Conservation (phyloP, 2,888 invertebrate species). For the Argyresthia albistria region DNA sequence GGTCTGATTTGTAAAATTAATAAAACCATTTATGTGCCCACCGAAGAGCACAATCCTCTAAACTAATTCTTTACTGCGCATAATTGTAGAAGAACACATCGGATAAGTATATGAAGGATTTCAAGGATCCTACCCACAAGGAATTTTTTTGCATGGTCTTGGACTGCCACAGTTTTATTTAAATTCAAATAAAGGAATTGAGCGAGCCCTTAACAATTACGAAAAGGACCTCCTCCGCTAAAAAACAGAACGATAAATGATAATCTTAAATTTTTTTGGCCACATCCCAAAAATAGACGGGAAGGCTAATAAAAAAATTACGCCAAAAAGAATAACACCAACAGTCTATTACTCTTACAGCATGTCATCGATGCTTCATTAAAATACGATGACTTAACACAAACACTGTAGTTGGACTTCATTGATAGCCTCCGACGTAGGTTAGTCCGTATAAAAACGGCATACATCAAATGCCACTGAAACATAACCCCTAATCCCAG, state of each 20-base stretch:
- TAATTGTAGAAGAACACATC: too few relatives aligned
- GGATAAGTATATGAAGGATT: too few relatives aligned
- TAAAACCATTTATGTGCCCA: too few relatives aligned
- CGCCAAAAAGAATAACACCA: slow-evolving; percentile 67
- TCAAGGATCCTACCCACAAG: too few relatives aligned
- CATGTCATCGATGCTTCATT: slow-evolving; percentile 72
- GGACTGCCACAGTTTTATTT: too few relatives aligned
- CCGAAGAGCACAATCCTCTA: too few relatives aligned
- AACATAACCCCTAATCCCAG: neutral
- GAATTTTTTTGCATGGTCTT: too few relatives aligned
- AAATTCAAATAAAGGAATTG: too few relatives aligned
- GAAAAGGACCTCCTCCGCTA: slow-evolving; percentile 24
- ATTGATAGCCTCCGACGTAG: slow-evolving; percentile 69
- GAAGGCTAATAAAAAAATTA: slow-evolving; percentile 38
- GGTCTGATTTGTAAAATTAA: too few relatives aligned
- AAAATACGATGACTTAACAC: slow-evolving; percentile 71
- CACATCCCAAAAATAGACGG: slow-evolving; percentile 41
- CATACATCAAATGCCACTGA: slow-evolving; percentile 9
- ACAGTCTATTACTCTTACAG: slow-evolving; percentile 68
- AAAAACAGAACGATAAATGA: slow-evolving; percentile 30
- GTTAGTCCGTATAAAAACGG: slow-evolving; percentile 50
- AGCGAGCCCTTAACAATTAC: too few relatives aligned
- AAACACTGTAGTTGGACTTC: slow-evolving; percentile 66
- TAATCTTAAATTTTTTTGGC: slow-evolving; percentile 37
- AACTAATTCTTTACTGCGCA: too few relatives aligned